Base-by-base conservation (phyloP, 2,888 invertebrate species). In the Drosophila quinaria region DNA sequence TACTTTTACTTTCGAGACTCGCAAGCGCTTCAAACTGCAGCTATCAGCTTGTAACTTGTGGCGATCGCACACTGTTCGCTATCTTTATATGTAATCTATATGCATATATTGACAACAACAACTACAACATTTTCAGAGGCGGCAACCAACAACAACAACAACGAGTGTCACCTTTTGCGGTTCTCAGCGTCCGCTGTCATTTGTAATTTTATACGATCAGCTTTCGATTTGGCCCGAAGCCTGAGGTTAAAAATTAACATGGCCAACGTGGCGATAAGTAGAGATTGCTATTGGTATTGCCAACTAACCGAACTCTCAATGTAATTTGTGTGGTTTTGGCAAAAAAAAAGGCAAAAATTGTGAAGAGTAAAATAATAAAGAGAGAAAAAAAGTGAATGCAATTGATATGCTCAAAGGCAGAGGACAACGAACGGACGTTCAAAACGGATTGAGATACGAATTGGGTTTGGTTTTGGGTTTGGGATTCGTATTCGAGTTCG, bases 161-260 rank as follows among this genome's bases (percentile, higher is more conserved):
- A 49, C 74, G 77, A 88, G 83, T 85, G 84, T 85, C 89, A 89
- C 81, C 89, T 85, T 85, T 89, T 85, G 84, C 81, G 89, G 84
- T 85, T 87, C 78, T 76, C 73, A 59, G 69, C 84, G 67, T 74
- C 79, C 78, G 87, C 84, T 89, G 84, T 87, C 89, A 87, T 66
- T 78, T 81, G 84, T 89, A 85, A 85, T 89, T 87, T 85, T 85
- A 85, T 89, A 85, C 87, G 84, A 85, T 85, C 84, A 85, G 84
- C 84, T 85, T 85, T 85, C 84, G 84, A 87, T 85, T 89, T 89
- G 89, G 79, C 87, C 29, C 8, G 85, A 83, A 86, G 87, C 87
- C 84, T 89, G 84, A 89, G 89, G 84, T 89, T 89, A 87, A 89
- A 85, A 87, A 87, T 84, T 59, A 84, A 88, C 83, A 83, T 83